phyloP scores from a whole-genome alignment of 2,113 vertebrate species.

The Myodes glareolus region DNA sequence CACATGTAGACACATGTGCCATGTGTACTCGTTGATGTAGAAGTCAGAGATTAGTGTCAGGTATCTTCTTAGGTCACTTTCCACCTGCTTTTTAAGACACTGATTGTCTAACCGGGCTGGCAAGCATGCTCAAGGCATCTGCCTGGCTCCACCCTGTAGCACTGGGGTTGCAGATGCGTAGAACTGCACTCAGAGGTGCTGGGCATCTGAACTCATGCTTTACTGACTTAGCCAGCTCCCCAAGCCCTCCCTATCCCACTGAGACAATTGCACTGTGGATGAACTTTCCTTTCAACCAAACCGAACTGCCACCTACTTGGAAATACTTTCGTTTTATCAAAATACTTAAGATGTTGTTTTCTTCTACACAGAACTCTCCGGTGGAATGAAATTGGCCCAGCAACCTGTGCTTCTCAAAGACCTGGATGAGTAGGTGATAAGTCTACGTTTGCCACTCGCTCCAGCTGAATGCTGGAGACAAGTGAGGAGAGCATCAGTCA shows the following conservation, averaged over 20 bases:
- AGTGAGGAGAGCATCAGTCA: neutral
- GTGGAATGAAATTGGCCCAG: neutral
- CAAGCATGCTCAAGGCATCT: too few relatives aligned
- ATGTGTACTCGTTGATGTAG: neutral
- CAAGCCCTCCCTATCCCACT: neutral
- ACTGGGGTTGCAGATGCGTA: neutral
- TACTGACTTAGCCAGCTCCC: neutral
- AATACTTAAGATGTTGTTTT: neutral
- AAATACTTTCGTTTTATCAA: conserved; percentile 24
- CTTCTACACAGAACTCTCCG: neutral
- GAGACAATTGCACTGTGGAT: neutral
- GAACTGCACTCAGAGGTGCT: neutral
- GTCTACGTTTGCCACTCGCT: neutral
- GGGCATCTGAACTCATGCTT: neutral
- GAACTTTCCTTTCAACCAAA: neutral
- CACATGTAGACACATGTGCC: neutral
- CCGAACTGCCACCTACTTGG: neutral
- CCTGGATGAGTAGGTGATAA: neutral
- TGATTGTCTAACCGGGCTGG: neutral
- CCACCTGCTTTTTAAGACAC: neutral
- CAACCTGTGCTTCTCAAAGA: neutral
- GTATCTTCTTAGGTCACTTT: neutral
- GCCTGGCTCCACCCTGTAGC: neutral
- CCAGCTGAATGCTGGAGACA: neutral
- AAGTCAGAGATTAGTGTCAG: neutral